These are phyloP conservation scores for Hafferia zeledoni DNA, from an alignment of 2,797 vertebrate species.

Conservation along the genomic window DNA sequence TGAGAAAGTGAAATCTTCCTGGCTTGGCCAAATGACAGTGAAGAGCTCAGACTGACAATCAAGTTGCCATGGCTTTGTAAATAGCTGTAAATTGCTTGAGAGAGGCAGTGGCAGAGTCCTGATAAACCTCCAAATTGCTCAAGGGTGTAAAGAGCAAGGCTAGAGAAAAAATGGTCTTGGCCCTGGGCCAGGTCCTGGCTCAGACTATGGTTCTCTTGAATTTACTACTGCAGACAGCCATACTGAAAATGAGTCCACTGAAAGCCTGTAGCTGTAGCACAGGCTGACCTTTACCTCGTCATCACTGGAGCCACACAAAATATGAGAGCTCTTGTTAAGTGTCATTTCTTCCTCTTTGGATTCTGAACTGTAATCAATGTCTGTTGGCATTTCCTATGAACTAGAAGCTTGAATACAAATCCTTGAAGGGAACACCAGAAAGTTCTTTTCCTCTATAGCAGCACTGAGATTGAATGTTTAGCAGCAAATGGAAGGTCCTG, in stretches of 20 bases:
- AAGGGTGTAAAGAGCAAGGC: not conserved
- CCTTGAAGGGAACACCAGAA: not conserved
- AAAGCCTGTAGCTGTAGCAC: not conserved
- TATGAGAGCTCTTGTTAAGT: not conserved
- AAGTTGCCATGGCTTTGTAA: not conserved
- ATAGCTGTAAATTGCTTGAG: not conserved
- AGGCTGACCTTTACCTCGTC: not conserved
- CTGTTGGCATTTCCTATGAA: not conserved
- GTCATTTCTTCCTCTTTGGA: not conserved
- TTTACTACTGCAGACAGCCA: not conserved
- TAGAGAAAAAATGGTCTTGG: not conserved
- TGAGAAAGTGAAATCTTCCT: not conserved
- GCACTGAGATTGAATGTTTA: not conserved
- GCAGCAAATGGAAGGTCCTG: not conserved
- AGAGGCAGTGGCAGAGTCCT: not conserved
- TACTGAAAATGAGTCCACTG: not conserved
- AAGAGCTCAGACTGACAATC: not conserved
- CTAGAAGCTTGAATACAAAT: not conserved
- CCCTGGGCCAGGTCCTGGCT: not conserved
- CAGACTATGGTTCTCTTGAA: not conserved
- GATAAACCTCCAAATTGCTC: conserved; percentile 1
- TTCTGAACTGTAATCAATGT: conserved; percentile 11
- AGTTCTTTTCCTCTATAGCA: not conserved
- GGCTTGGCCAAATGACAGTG: not conserved
- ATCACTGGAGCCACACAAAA: not conserved